phyloP scores from a whole-genome alignment of 2,888 invertebrate genomes.

The Orthosia incerta region DNA sequence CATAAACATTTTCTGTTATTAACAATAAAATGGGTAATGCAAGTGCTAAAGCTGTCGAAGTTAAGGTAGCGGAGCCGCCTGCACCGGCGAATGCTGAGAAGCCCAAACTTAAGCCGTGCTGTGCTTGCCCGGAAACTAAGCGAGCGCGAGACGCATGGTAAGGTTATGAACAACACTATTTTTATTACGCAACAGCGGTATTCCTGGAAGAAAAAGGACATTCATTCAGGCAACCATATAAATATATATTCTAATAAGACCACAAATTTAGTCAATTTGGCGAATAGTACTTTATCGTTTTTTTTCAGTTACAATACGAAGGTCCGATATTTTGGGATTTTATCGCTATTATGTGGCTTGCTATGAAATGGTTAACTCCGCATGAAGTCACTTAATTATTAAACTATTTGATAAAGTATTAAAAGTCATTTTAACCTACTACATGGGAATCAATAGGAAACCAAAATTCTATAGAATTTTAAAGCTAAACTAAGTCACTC shows the following conservation, averaged over 20 bases:
- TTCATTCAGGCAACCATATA: background rate
- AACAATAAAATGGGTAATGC: slow-evolving; percentile 83
- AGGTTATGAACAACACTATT: slow-evolving; percentile 78
- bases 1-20: slow-evolving; percentile 20
- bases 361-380: slow-evolving; percentile 1
- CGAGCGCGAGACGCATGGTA: slow-evolving; percentile 97
- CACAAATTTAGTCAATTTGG: background rate
- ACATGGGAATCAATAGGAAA: background rate
- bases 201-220: slow-evolving; percentile 30
- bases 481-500: background rate
- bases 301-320: background rate
- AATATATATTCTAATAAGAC: background rate
- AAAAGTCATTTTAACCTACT: background rate
- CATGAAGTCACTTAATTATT: background rate
- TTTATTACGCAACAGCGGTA: slow-evolving; percentile 90
- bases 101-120: slow-evolving; percentile 97
- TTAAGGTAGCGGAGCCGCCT: slow-evolving; percentile 77
- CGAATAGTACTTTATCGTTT: background rate
- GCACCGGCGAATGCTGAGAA: slow-evolving; percentile 88
- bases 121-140: slow-evolving; percentile 99
- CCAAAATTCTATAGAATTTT: background rate
- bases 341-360: background rate
- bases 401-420: background rate
- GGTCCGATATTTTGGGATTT: background rate
- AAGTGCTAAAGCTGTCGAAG: slow-evolving; percentile 85